Base-by-base conservation (phyloP, 1,140 invertebrate species). In the Leptestheria dahalacensis region DNA sequence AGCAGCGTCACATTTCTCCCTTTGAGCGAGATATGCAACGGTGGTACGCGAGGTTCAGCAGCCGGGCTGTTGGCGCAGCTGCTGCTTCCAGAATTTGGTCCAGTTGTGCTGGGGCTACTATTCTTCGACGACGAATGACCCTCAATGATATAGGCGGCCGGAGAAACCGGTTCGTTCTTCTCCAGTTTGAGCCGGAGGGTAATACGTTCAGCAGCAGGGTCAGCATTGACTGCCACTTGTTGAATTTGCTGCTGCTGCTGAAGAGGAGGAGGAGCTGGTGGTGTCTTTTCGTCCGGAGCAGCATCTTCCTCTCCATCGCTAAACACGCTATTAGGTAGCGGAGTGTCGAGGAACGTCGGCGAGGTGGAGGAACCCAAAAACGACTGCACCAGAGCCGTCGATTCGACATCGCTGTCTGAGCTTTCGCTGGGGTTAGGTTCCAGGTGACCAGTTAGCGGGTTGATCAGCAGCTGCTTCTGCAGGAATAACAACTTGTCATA, bases 1-100 rank as follows among this genome's bases (percentile, higher is more conserved):
- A 92, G 88, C 29, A 92, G 86, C n/a, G 85, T 85, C 15, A 85
- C 84, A 72, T 90, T 90, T 49, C 85, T 75, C 9, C 88, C 88
- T 62, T 88, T 76, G 51, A 93, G 72, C 54, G 87, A 89, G 66
- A 93, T 92, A 68, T 92, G 89, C 66, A 93, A 73, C 1, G 89
- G 89, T 23, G 90, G 89, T 20, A 93, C 88, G 60, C 87, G 75
- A 1, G 84, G 82, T 66, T 90, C 87, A 60, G 82, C 29, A 51
- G 49, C 47, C 15, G 48, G 48, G 33, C 53, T 55, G 53, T n/a
- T 55, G 2, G 26, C 53, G 21, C 53, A 26, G 28, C 53, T 55
- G 50, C 23, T 23, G 46, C 29, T 18, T 11, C 18, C 2, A 33
- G 25, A 59, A 20, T 52, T 62, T 33, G 54, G 50, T 1, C 26